phyloP scores from a whole-genome alignment of 1,140 invertebrate genomes.

The Bombus pascuorum region DNA sequence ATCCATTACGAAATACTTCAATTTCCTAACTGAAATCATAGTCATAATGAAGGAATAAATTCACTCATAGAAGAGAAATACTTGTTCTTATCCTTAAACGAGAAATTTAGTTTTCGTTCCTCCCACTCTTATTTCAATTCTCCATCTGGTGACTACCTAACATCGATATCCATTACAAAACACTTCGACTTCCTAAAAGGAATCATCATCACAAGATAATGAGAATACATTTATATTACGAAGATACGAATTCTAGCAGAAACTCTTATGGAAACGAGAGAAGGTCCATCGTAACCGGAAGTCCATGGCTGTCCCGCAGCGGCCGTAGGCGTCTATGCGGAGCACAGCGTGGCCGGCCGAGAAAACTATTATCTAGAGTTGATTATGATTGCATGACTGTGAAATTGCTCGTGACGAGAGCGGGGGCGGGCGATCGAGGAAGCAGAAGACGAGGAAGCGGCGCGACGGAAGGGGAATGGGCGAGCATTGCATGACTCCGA shows the following conservation, averaged over 20 bases:
- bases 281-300: constrained; percentile 11
- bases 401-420: constrained; percentile 72
- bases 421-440: constrained; percentile 27
- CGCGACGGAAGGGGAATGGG: constrained; percentile 34
- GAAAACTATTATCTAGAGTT: constrained; percentile 76
- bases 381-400: constrained; percentile 81
- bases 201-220: no score
- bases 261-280: background rate
- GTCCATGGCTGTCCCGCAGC: background rate
- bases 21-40: no score
- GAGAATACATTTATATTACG: background rate
- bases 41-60: background rate
- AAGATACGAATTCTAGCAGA: no score
- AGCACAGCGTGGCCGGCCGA: constrained; percentile 31
- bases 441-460: constrained; percentile 20
- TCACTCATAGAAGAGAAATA: background rate
- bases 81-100: background rate
- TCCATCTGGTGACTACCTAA: no score
- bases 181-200: no score
- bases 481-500: constrained; percentile 79
- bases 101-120: no score
- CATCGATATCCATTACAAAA: no score
- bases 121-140: no score
- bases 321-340: background rate
- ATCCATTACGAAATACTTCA: no score